These are phyloP conservation scores for honey bee (Apis mellifera) DNA, from an alignment of 1,140 invertebrate species.

Conservation along the genomic window DNA sequence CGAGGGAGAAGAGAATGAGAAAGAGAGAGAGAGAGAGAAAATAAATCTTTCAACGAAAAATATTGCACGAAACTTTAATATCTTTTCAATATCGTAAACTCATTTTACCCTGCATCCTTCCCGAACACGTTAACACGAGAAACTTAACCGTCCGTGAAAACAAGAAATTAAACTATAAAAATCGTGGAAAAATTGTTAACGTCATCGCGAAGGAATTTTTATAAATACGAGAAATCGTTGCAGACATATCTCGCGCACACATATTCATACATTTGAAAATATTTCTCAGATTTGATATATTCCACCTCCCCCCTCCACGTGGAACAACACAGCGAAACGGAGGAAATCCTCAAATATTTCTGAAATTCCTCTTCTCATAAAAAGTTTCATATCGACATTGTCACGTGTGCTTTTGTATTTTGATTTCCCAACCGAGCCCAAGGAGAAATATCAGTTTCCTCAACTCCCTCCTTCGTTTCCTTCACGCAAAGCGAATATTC, in stretches of 20 bases:
- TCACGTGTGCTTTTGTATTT: slow-evolving; percentile 1
- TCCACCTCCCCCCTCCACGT: neutral
- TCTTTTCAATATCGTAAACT: neutral
- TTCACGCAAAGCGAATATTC: slow-evolving; percentile 4
- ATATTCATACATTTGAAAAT: slow-evolving; percentile 19
- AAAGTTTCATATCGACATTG: slow-evolving; percentile 33
- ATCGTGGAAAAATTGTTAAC: neutral
- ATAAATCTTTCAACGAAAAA: neutral
- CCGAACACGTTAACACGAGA: neutral
- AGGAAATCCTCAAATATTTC: slow-evolving; percentile 12
- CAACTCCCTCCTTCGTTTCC: neutral
- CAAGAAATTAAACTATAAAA: neutral
- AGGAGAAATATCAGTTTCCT: neutral
- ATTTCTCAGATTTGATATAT: slow-evolving; percentile 21
- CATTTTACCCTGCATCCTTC: neutral
- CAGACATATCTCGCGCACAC: neutral
- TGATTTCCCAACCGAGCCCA: neutral
- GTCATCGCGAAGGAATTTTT: neutral
- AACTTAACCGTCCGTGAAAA: neutral
- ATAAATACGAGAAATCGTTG: neutral
- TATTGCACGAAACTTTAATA: neutral
- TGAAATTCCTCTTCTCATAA: neutral
- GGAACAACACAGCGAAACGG: neutral
- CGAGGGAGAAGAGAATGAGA: too few species aligned
- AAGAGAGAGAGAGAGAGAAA: neutral